Evolutionary conservation across 2,797 vertebrate genomes (phyloP).

Genomic region (Astyanax mexicanus): DNA sequence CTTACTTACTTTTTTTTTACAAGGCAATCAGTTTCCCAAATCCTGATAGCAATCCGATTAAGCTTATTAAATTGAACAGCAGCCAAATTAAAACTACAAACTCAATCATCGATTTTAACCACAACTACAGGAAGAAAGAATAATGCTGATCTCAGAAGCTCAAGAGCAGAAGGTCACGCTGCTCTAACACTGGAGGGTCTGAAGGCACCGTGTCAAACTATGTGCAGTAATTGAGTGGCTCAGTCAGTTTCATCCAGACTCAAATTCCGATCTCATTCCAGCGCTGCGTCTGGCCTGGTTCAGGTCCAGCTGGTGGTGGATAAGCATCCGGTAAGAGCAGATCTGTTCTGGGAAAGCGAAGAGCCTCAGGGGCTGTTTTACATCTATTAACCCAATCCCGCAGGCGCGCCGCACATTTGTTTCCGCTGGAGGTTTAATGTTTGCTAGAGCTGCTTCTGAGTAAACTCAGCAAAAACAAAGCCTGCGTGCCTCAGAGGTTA

Average conservation of each 20-base stretch:
- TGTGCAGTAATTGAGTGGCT: background rate
- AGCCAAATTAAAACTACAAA: too few relatives aligned
- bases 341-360: conserved; percentile 30
- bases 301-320: background rate
- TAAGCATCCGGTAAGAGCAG: background rate
- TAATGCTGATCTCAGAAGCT: background rate
- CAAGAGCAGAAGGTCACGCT: background rate
- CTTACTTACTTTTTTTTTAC: too few relatives aligned
- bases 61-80: too few relatives aligned
- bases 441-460: background rate
- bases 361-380: background rate
- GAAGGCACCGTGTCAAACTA: background rate
- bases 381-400: conserved; percentile 3
- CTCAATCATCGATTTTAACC: background rate
- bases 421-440: conserved; percentile 23
- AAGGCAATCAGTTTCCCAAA: too few relatives aligned
- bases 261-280: conserved; percentile 23
- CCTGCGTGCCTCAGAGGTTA: background rate
- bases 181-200: background rate
- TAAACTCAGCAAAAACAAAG: background rate
- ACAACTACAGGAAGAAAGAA: background rate
- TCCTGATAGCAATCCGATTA: too few relatives aligned
- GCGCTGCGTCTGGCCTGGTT: conserved; percentile 15
- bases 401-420: background rate
- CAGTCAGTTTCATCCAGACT: conserved; percentile 9